Percentiles rank a stretch among this genome's conserved stretches.
These are phyloP conservation scores for Pandion haliaetus DNA, from an alignment of 2,113 vertebrate genomes.

Conservation along the genomic window DNA sequence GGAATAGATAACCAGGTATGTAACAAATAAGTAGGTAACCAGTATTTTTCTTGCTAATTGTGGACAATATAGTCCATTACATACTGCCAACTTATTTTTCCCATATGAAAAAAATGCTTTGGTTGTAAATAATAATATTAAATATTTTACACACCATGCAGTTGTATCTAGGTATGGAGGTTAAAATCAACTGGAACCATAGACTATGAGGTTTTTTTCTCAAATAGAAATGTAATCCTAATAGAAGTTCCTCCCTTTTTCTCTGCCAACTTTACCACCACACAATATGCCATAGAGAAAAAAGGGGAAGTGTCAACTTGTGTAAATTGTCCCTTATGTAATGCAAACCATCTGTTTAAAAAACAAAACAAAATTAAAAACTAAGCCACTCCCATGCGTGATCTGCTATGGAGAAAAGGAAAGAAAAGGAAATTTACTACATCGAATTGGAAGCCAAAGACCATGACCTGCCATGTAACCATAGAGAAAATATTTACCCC, in stretches of 20 bases:
- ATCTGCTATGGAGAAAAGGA: conserved; percentile 15
- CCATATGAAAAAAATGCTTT: not conserved
- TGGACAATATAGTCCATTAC: not conserved
- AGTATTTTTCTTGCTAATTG: not conserved
- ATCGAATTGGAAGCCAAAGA: not conserved
- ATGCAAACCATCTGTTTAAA: conserved; percentile 64
- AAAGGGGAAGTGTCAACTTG: conserved; percentile 65
- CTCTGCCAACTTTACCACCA: conserved; percentile 59
- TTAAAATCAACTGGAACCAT: not conserved
- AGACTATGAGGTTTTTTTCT: not conserved
- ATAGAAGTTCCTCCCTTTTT: conserved; percentile 36
- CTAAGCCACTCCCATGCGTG: conserved; percentile 31
- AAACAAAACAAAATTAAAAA: conserved; percentile 60
- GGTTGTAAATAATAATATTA: not conserved
- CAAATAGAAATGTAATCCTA: conserved; percentile 29
- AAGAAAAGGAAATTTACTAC: conserved; percentile 8
- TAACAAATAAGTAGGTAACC: not conserved
- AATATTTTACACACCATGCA: not conserved
- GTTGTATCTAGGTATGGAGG: not conserved
- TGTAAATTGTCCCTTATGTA: conserved; percentile 67
- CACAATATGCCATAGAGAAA: conserved; percentile 64
- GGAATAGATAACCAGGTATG: not conserved
- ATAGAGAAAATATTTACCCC: conserved; percentile 17
- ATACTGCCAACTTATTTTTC: not conserved
- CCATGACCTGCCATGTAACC: not conserved